Percentiles rank a stretch among this genome's conserved stretches.
These are phyloP conservation scores for Acinonyx jubatus DNA, from an alignment of 2,113 vertebrate genomes.

Conservation along the genomic window DNA sequence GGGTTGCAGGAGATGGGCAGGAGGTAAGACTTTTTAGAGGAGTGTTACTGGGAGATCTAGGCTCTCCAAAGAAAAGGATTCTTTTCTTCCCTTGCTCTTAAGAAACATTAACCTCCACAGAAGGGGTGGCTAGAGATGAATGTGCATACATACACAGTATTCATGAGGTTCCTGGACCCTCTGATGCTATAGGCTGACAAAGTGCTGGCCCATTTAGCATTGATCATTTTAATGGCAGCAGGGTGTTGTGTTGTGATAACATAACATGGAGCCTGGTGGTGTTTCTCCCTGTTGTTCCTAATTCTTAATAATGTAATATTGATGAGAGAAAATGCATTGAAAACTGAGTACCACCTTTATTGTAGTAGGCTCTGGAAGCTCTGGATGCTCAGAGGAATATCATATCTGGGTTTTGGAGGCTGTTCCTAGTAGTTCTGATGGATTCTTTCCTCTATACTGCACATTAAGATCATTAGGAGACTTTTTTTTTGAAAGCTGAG, in stretches of 20 bases:
- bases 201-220: not conserved
- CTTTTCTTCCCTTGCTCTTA: not conserved
- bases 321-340: conserved; percentile 47
- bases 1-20: not conserved
- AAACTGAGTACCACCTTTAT: not conserved
- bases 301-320: conserved; percentile 51
- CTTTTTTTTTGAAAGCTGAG: conserved; percentile 8
- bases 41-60: not conserved
- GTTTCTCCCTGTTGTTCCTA: conserved; percentile 46
- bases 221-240: conserved; percentile 52
- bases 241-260: conserved; percentile 43
- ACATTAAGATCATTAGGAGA: not conserved
- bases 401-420: not conserved
- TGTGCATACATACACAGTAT: not conserved
- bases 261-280: not conserved
- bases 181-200: conserved; percentile 15
- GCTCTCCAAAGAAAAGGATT: conserved; percentile 7
- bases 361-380: not conserved
- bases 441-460: conserved; percentile 1
- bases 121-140: not conserved
- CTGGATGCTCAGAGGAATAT: not conserved
- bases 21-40: not conserved
- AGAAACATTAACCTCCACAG: not conserved
- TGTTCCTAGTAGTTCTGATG: not conserved
- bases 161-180: conserved; percentile 2